Evolutionary conservation across 2,888 invertebrate genomes (phyloP), one percentile per base, ranked within the genome.

Genomic region (Papilio elwesi): DNA sequence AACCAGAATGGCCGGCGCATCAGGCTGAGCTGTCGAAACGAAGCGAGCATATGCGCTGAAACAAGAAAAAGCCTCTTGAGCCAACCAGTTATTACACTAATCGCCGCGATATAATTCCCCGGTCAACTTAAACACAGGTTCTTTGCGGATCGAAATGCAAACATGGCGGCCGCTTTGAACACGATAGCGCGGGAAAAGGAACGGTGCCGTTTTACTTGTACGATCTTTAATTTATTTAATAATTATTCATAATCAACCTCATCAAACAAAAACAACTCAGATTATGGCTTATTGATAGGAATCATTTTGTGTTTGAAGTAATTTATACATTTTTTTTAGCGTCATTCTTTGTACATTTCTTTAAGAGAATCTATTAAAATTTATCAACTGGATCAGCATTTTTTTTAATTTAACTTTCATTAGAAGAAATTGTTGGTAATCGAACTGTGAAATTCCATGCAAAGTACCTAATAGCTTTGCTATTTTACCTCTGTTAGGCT

Each of bases 51-150:
- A 86, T 85, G 85, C 79, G 79, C 86, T 88, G 88, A 88, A 90
- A 90, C 86, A 88, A 90, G 89, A 92, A 91, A 92, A 91, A 90
- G 86, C 82, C 82, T 82, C 81, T 82, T 85, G 85, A 87, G 82
- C 88, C 90, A 92, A 92, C 92, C 93, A 92, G 94, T 93, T 93
- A 93, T 94, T 94, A 94, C 92, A 89, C 93, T 94, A 94, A 94
- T 94, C 93, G 93, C 88, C 86, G 87, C 90, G 91, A 93, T 93
- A 94, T 94, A 93, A 94, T 94, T 93, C 92, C 90, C 87, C 86
- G 92, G 92, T 93, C 91, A 92, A 92, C 91, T 91, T 94, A 93
- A 94, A 93, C 93, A 94, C 94, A 92, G 93, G 93, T 93, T 90
- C 90, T 86, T 90, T 89, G 91, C 90, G 87, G 90, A 91, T 90